A percentile compares a stretch with the other conserved stretches of the same genome.
Evolutionary conservation across 2,888 invertebrate species (phyloP).

Genomic region (Drosophila falleni): DNA sequence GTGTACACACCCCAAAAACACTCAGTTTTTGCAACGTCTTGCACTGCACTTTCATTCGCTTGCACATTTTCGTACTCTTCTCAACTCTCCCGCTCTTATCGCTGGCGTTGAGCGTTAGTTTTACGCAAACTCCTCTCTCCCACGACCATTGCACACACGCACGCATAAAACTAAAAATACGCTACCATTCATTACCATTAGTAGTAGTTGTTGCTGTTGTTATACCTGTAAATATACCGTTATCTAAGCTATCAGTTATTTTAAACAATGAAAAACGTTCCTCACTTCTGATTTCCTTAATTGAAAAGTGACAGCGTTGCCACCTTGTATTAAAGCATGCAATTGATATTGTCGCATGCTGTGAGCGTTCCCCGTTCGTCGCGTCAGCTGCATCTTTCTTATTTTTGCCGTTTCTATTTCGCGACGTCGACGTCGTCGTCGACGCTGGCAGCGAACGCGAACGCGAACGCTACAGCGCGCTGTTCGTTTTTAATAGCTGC

Average conservation of each 20-base stretch:
- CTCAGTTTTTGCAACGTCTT: no score
- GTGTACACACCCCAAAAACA: constrained; percentile 13
- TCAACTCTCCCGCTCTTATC: constrained; percentile 1
- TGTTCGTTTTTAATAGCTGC: constrained; percentile 9
- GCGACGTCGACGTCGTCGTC: constrained; percentile 17
- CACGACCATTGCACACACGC: background rate
- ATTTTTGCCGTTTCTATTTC: constrained; percentile 24
- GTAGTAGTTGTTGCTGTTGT: constrained; percentile 4
- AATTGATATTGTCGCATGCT: constrained; percentile 47
- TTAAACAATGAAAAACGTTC: background rate
- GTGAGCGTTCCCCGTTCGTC: background rate
- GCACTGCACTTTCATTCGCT: constrained; percentile 62
- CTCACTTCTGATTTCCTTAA: constrained; percentile 14
- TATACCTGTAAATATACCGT: background rate
- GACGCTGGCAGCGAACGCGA: constrained; percentile 22
- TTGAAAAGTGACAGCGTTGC: constrained; percentile 31
- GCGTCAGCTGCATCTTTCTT: constrained; percentile 17
- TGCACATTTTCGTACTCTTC: constrained; percentile 19
- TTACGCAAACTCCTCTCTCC: constrained; percentile 1
- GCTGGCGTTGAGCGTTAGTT: background rate
- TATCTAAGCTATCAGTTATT: background rate
- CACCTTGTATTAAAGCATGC: constrained; percentile 28
- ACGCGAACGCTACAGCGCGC: constrained; percentile 3
- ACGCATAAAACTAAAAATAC: background rate
- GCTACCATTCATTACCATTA: background rate